Evolutionary conservation across 2,113 vertebrate species (phyloP), one percentile per base, ranked within the genome.

Genomic region (Crocuta crocuta): DNA sequence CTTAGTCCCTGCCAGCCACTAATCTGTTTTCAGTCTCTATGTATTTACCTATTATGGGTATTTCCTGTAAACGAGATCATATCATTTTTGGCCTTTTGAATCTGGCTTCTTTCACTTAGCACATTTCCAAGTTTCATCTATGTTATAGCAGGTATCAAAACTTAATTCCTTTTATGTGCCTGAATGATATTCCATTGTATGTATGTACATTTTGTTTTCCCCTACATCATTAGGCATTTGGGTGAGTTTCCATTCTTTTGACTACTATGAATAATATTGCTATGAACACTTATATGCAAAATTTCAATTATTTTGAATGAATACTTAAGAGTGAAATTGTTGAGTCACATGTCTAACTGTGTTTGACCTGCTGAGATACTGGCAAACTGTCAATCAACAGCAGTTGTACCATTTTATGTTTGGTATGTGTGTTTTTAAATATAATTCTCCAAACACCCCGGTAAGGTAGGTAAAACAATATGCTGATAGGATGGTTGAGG

Each of bases 241-340:
- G 35, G 8, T 68, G 78, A 4, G 43, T 43, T 76, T 63, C 35
- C 15, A 50, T 88, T 55, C 15, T 83, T 91, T 58, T 2, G 48
- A 70, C 5, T 45, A 15, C 73, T 53, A 19, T 48, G 21, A 80
- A 83, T n/a, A 48, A 87, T 50, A 19, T 4, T 89, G 4, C 35
- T 58, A 10, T 81, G 43, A 73, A 68, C 26, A 91, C 2, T 71
- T 10, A 21, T 9, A 24, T 53, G 10, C 2, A 91, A 48, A 33
- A 35, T 95, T 87, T 91, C 33, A 91, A 9, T 91, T 91, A 91
- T 89, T 93, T 95, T 48, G 10, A 17, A 33, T 48, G 88, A 74
- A 93, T 96, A 68, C 6, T 23, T 65, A 61, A 39, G 2, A 89
- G 21, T 31, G 19, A 11, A 89, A 70, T 95, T 95, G 4, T 76